Evolutionary conservation across 2,113 vertebrate genomes (phyloP).

Genomic region (Paedocypris sp.): DNA sequence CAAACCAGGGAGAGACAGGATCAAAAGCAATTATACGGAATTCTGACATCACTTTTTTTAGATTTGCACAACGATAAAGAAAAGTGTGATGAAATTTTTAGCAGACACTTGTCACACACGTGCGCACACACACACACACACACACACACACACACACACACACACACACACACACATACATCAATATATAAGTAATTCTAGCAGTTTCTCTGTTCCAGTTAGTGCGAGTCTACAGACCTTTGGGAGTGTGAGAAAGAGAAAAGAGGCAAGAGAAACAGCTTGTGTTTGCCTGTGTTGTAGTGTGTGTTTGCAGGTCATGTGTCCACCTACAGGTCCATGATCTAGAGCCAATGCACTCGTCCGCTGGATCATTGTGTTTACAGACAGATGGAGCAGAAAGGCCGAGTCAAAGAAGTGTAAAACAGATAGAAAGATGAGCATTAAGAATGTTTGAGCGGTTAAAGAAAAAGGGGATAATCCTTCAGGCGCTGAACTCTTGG

Average conservation of each 20-base stretch:
- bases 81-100: too few species aligned
- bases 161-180: too few species aligned
- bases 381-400: constrained; percentile 48
- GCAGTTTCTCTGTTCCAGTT: not conserved
- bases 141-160: too few species aligned
- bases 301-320: constrained; percentile 15
- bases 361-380: constrained; percentile 58
- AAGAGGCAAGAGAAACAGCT: constrained; percentile 8
- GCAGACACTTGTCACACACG: too few species aligned
- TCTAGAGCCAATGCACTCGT: constrained; percentile 53
- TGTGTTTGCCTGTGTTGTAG: not conserved
- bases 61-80: too few species aligned
- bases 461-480: constrained; percentile 67
- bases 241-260: not conserved
- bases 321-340: constrained; percentile 39
- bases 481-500: constrained; percentile 66
- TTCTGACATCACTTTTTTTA: too few species aligned
- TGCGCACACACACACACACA: too few species aligned
- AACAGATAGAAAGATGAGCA: constrained; percentile 51
- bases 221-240: not conserved
- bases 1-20: too few species aligned
- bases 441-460: constrained; percentile 59
- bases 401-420: constrained; percentile 24
- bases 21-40: too few species aligned
- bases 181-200: too few species aligned